A percentile compares a stretch with the other conserved stretches of the same genome.
These are phyloP conservation scores for Lucifuga dentata DNA, from an alignment of 2,113 vertebrate species.

Conservation along the genomic window DNA sequence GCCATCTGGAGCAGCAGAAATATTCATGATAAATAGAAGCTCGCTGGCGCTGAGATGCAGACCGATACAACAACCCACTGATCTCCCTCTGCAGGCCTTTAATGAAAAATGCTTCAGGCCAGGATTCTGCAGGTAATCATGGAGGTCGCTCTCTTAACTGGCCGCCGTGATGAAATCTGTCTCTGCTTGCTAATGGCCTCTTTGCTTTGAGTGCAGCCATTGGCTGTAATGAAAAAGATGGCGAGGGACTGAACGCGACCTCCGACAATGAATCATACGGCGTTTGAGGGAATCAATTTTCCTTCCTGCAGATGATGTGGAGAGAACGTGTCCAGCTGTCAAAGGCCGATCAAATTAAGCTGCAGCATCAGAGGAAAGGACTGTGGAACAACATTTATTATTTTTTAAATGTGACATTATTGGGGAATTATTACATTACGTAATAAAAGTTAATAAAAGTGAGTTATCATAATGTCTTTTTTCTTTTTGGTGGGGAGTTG, in stretches of 20 bases:
- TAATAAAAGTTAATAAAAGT: no score
- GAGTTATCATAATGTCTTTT: no score
- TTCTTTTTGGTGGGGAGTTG: no score
- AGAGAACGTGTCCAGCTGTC: slow-evolving; percentile 8
- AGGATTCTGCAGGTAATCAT: slow-evolving; percentile 51
- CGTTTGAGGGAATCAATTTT: slow-evolving; percentile 26
- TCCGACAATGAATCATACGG: slow-evolving; percentile 35
- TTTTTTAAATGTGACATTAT: not conserved
- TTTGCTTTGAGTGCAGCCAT: slow-evolving; percentile 40
- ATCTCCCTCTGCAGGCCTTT: slow-evolving; percentile 51
- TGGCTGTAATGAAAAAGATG: slow-evolving; percentile 52
- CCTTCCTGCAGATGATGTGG: slow-evolving; percentile 11
- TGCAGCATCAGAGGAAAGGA: slow-evolving; percentile 17
- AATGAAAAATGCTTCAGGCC: slow-evolving; percentile 56
- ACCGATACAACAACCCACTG: slow-evolving; percentile 47
- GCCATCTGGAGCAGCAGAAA: slow-evolving; percentile 54
- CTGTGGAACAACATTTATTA: not conserved
- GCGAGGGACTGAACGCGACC: slow-evolving; percentile 13
- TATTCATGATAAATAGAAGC: slow-evolving; percentile 25
- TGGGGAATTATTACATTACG: not conserved
- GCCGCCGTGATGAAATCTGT: slow-evolving; percentile 42
- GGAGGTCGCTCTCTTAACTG: slow-evolving; percentile 45
- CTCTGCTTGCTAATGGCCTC: slow-evolving; percentile 53
- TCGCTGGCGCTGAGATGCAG: slow-evolving; percentile 2
- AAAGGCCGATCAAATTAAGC: slow-evolving; percentile 6